Evolutionary conservation across 1,140 invertebrate genomes (phyloP), one percentile per base, ranked within the genome.

Genomic region (Alviniconcha marisindica): DNA sequence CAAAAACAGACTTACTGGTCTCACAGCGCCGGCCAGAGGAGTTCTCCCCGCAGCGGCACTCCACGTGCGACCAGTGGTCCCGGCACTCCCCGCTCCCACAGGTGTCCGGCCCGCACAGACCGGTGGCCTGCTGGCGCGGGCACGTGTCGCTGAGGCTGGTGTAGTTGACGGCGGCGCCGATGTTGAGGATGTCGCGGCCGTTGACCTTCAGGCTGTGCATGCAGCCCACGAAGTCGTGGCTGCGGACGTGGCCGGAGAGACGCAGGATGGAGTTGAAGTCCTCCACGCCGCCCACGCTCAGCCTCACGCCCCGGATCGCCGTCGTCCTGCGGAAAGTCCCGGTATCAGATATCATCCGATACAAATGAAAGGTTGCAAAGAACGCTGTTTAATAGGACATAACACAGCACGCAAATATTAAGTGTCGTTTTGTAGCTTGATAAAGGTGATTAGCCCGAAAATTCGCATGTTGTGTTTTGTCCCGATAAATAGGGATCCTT

Each of bases 191-290:
- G 81, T 91, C 87, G 18, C 96, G 94, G 14, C 97, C 97, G 90
- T 98, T 98, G 48, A 99, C 95, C 0, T 96, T 95, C 0, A 98
- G 96, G 85, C 97, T 97, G 88, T 98, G 97, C 77, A 99, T 95
- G 89, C 98, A 99, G 2, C 98, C 98, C 51, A 98, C 95, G 77
- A 99, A 96, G 91, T 99, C 97, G 90, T 98, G 97, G 0, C 97
- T 96, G 85, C 96, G 95, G 36, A 99, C 95, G 94, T 98, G 97
- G 0, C 96, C 97, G 96, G 79, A 97, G 94, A 60, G 81, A 92
- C 97, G 96, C 14, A 98, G 91, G 0, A 98, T 95, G 0, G 97
- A 96, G 92, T 97, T 96, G 0, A 97, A 96, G 74, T 95, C 96
- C 54, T 95, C 93, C 18, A 99, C 91, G 31, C 98, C 98, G 42